phyloP scores from a whole-genome alignment of 2,888 invertebrate species.

The Drosophila gaucha region DNA sequence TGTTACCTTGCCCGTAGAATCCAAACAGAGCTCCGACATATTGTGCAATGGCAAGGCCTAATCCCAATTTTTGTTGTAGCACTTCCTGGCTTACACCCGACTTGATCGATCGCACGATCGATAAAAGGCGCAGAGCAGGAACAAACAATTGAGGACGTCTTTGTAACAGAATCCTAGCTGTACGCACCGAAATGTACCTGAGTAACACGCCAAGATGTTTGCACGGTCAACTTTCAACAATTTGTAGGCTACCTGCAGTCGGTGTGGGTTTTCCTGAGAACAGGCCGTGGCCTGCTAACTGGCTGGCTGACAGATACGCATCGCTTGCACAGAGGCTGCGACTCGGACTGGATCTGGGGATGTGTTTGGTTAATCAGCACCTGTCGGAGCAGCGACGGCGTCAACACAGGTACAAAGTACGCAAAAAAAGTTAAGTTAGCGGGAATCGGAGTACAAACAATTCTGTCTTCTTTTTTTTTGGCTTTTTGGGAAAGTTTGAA shows the following conservation, averaged over 20 bases:
- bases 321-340: conserved; percentile 48
- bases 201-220: conserved; percentile 61
- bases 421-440: conserved; percentile 38
- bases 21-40: conserved; percentile 24
- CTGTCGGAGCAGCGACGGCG: conserved; percentile 64
- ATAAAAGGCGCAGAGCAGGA: conserved; percentile 60
- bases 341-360: conserved; percentile 34
- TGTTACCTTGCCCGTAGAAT: conserved; percentile 47
- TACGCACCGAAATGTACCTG: conserved; percentile 47
- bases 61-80: conserved; percentile 60
- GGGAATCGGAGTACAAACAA: conserved; percentile 16
- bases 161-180: conserved; percentile 72
- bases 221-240: conserved; percentile 78
- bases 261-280: conserved; percentile 79
- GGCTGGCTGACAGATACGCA: conserved; percentile 79
- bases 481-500: conserved; percentile 71
- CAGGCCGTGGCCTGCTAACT: conserved; percentile 64
- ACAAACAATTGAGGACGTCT: conserved; percentile 69
- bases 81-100: conserved; percentile 77
- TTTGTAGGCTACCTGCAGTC: conserved; percentile 75
- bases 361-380: conserved; percentile 80
- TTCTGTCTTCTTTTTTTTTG: conserved; percentile 34
- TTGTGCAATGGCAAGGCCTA: conserved; percentile 57
- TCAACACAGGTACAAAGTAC: conserved; percentile 62
- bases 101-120: conserved; percentile 74